Evolutionary conservation across 1,140 invertebrate species (phyloP).

Genomic region (Sitophilus oryzae): DNA sequence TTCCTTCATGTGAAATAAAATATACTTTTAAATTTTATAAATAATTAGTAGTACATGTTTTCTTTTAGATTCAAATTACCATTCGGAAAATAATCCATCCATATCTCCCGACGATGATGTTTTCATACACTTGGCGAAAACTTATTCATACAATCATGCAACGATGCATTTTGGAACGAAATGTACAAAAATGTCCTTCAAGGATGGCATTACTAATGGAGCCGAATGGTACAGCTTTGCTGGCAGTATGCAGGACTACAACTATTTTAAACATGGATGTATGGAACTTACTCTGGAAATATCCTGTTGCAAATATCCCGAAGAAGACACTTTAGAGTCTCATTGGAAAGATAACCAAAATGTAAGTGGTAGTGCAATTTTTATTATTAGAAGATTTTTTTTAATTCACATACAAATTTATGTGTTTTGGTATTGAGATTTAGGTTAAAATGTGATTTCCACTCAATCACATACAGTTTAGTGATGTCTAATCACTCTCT

Average conservation of each 20-base stretch:
- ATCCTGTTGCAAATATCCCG: constrained; percentile 59
- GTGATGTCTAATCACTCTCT: too few relatives aligned
- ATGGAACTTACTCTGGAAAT: constrained; percentile 65
- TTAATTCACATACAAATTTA: too few relatives aligned
- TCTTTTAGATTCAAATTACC: constrained; percentile 1
- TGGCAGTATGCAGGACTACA: constrained; percentile 65
- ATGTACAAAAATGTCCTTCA: constrained; percentile 17
- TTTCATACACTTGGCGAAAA: constrained; percentile 57
- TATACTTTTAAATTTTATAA: too few relatives aligned
- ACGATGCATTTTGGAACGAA: constrained; percentile 43
- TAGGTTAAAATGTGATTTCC: too few relatives aligned
- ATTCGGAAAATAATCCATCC: constrained; percentile 44
- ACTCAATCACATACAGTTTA: too few relatives aligned
- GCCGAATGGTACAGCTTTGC: constrained; percentile 54
- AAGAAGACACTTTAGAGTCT: constrained; percentile 44
- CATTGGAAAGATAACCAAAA: constrained; percentile 58
- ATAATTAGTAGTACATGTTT: too few relatives aligned
- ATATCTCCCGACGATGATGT: constrained; percentile 61
- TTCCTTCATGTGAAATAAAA: too few relatives aligned
- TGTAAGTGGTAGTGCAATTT: constrained; percentile 31
- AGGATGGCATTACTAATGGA: constrained; percentile 54
- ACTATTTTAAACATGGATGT: constrained; percentile 58
- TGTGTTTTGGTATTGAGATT: too few relatives aligned
- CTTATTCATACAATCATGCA: constrained; percentile 55
- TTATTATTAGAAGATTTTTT: too few relatives aligned